Conservation (phyloP, 2,888 invertebrate species). For the Athripsodes cinereus region DNA sequence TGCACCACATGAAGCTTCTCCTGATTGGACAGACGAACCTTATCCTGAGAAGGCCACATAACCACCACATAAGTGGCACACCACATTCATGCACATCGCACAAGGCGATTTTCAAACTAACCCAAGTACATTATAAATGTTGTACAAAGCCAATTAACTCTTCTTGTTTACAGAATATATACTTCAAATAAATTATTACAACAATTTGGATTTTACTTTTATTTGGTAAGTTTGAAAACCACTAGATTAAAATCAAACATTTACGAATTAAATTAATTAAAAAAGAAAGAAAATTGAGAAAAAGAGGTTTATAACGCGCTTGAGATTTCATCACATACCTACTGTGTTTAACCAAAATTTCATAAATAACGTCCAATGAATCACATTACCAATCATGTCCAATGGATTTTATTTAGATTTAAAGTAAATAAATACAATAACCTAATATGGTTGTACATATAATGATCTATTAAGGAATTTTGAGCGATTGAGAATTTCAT, state of each 20-base stretch:
- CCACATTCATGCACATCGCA: background rate
- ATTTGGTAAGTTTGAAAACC: background rate
- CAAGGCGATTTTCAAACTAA: conserved; percentile 5
- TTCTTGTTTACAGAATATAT: background rate
- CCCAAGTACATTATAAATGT: background rate
- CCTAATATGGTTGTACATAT: background rate
- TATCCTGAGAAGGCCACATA: conserved; percentile 36
- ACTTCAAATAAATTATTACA: background rate
- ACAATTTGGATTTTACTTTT: background rate
- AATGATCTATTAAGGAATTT: background rate
- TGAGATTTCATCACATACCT: background rate
- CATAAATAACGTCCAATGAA: conserved; percentile 1
- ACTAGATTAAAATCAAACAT: background rate
- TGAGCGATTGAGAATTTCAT: background rate
- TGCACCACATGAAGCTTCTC: conserved; percentile 43
- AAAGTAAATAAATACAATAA: too few relatives aligned
- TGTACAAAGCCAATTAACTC: background rate
- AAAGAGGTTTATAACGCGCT: background rate
- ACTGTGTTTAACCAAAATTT: background rate
- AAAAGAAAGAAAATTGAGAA: background rate
- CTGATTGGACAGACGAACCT: conserved; percentile 46
- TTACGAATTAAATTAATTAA: background rate
- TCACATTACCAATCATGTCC: conserved; percentile 14
- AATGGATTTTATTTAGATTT: background rate
- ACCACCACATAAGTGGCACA: conserved; percentile 10